These are phyloP conservation scores for Onthophagus taurus DNA, from an alignment of 1,140 invertebrate genomes.

Conservation along the genomic window DNA sequence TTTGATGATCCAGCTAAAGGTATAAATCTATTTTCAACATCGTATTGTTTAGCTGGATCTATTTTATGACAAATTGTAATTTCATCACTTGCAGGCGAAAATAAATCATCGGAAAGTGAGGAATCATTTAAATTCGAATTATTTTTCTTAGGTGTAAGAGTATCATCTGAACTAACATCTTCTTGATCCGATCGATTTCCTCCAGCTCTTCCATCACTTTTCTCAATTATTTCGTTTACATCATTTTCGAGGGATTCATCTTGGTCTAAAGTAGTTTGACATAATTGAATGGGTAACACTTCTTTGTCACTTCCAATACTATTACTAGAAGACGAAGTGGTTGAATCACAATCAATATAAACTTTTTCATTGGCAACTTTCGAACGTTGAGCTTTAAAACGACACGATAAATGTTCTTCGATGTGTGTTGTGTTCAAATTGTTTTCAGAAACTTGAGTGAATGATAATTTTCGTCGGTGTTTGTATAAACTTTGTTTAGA, in stretches of 20 bases:
- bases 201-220: too few relatives aligned
- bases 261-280: too few relatives aligned
- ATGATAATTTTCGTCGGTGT: not conserved
- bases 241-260: too few relatives aligned
- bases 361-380: not conserved
- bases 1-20: conserved; percentile 9
- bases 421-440: conserved; percentile 11
- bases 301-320: too few relatives aligned
- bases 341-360: too few relatives aligned
- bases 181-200: too few relatives aligned
- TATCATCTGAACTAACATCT: too few relatives aligned
- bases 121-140: not conserved
- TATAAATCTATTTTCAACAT: conserved; percentile 8
- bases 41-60: conserved; percentile 7
- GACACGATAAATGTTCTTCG: conserved; percentile 30
- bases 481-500: too few relatives aligned
- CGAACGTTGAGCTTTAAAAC: conserved; percentile 11
- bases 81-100: conserved; percentile 1
- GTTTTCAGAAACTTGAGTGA: not conserved
- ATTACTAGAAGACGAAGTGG: too few relatives aligned
- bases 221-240: too few relatives aligned
- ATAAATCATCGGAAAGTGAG: conserved; percentile 10
- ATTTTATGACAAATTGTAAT: not conserved
- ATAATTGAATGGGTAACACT: too few relatives aligned
- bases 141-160: not conserved